A percentile compares a stretch with the other conserved stretches of the same genome.
Conservation (phyloP, 2,113 vertebrate species). For the Balaeniceps rex region DNA sequence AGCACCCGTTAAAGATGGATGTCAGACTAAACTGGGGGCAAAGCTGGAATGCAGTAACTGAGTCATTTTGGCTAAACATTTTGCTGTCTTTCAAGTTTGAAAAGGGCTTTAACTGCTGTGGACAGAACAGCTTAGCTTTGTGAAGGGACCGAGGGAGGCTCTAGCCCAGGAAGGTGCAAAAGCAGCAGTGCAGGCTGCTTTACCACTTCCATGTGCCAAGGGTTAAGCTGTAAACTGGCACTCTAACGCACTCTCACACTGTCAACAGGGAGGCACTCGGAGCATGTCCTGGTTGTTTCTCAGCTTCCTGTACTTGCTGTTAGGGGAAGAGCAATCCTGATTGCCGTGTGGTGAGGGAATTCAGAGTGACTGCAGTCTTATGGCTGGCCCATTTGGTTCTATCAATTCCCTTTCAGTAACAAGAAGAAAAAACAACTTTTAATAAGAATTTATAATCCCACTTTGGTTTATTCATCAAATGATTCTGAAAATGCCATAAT, state of each 20-base stretch:
- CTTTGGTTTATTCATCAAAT: background rate
- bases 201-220: fast-evolving
- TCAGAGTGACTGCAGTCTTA: fast-evolving
- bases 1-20: fast-evolving
- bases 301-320: fast-evolving
- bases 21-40: background rate
- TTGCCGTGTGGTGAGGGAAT: fast-evolving
- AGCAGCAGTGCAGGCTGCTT: background rate
- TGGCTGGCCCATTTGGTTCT: fast-evolving
- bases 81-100: background rate
- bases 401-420: background rate
- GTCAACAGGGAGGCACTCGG: background rate
- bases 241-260: fast-evolving
- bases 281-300: background rate
- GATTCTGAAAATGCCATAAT: background rate
- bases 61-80: fast-evolving
- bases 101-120: background rate
- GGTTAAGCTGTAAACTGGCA: fast-evolving
- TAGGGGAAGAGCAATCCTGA: background rate
- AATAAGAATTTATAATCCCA: background rate
- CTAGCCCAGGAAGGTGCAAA: no score
- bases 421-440: background rate
- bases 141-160: background rate
- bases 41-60: background rate
- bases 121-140: background rate